Conservation (phyloP, 1,140 invertebrate genomes). For the Apis mellifera region Amel_HAv3.1 CM009933.2:8944501-8945000, state of each 20-base stretch:
- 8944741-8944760: constrained; percentile 84
- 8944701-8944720: constrained; percentile 83
- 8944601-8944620: not conserved
- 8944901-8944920: too few relatives aligned
- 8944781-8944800: too few relatives aligned
- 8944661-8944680: constrained; percentile 89
- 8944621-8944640: constrained; percentile 73
- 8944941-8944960: constrained; percentile 28
- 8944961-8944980: constrained; percentile 16
- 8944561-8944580: not conserved
- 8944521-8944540: too few relatives aligned
- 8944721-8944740: constrained; percentile 87
- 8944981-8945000: constrained; percentile 22
- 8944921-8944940: not conserved
- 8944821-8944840: not conserved
- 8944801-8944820: not conserved
- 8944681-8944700: constrained; percentile 83
- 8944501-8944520: too few relatives aligned
- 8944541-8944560: too few relatives aligned
- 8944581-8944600: too few relatives aligned
- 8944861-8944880: too few relatives aligned
- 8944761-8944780: constrained; percentile 83
- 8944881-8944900: too few relatives aligned
- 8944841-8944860: too few relatives aligned
- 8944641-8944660: constrained; percentile 84